phyloP scores from a whole-genome alignment of 2,888 invertebrate genomes.

The Carterocephalus palaemon region DNA sequence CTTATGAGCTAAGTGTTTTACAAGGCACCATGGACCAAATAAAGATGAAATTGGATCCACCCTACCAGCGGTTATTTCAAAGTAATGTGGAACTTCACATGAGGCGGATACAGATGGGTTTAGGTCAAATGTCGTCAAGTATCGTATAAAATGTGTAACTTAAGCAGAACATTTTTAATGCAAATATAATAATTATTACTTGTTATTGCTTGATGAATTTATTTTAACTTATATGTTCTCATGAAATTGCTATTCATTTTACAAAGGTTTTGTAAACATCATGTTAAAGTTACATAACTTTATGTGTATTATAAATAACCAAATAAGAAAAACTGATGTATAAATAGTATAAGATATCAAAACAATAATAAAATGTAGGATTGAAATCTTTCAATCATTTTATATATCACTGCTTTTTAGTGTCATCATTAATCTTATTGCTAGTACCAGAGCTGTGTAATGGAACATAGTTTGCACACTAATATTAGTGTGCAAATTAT shows the following conservation, averaged over 20 bases:
- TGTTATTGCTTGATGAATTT: conserved; percentile 32
- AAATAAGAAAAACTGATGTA: too few relatives aligned
- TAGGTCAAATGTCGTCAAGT: conserved; percentile 66
- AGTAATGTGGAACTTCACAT: conserved; percentile 94
- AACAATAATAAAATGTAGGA: conserved; percentile 9
- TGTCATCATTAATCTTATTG: conserved; percentile 8
- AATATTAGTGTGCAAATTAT: not conserved
- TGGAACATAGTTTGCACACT: too few relatives aligned
- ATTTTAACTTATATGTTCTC: conserved; percentile 25
- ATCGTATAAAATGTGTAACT: conserved; percentile 34
- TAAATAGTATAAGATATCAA: too few relatives aligned
- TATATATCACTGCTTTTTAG: conserved; percentile 12
- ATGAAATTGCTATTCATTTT: conserved; percentile 12
- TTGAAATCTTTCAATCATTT: conserved; percentile 12
- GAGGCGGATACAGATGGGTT: conserved; percentile 90
- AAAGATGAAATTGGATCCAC: conserved; percentile 85
- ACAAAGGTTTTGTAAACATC: conserved; percentile 5
- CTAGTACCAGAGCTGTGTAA: conserved; percentile 8
- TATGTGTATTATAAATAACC: too few relatives aligned
- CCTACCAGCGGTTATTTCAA: conserved; percentile 88
- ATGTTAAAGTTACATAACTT: conserved; percentile 1
- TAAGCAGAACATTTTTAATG: conserved; percentile 8
- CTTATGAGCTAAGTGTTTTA: conserved; percentile 92
- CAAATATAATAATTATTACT: conserved; percentile 30
- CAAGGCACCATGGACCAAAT: conserved; percentile 96